A percentile compares a stretch with the other conserved stretches of the same genome.
phyloP scores from a whole-genome alignment of 2,888 invertebrate genomes.

The Choristoneura rosaceana region DNA sequence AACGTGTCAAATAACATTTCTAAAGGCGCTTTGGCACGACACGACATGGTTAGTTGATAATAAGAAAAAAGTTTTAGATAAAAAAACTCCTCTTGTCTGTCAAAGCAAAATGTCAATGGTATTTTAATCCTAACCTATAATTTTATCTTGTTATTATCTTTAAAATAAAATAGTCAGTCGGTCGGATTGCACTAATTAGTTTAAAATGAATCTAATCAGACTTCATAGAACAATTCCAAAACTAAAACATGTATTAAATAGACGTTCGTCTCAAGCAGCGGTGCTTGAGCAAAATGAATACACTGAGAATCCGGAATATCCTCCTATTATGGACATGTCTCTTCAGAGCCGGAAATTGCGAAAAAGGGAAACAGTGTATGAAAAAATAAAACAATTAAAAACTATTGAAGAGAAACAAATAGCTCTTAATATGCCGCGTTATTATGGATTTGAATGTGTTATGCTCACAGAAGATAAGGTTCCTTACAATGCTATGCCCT shows the following conservation, averaged over 20 bases:
- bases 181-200: background rate
- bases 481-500: conserved; percentile 89
- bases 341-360: conserved; percentile 77
- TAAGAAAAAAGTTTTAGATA: background rate
- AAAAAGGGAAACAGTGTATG: conserved; percentile 75
- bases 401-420: conserved; percentile 94
- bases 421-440: conserved; percentile 92
- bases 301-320: conserved; percentile 79
- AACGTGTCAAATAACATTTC: background rate
- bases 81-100: conserved; percentile 16
- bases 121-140: conserved; percentile 4
- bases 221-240: conserved; percentile 67
- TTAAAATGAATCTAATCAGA: conserved; percentile 69
- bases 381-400: conserved; percentile 86
- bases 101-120: conserved; percentile 15
- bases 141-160: background rate
- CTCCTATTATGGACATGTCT: conserved; percentile 87
- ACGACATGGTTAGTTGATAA: background rate
- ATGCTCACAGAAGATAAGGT: conserved; percentile 85
- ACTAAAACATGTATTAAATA: conserved; percentile 58
- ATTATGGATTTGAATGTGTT: conserved; percentile 90
- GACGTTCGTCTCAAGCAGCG: conserved; percentile 63
- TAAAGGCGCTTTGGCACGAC: background rate
- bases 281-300: conserved; percentile 72
- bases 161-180: background rate